These are phyloP conservation scores for Diabrotica virgifera DNA, from an alignment of 1,140 invertebrate species.

Conservation along the genomic window DNA sequence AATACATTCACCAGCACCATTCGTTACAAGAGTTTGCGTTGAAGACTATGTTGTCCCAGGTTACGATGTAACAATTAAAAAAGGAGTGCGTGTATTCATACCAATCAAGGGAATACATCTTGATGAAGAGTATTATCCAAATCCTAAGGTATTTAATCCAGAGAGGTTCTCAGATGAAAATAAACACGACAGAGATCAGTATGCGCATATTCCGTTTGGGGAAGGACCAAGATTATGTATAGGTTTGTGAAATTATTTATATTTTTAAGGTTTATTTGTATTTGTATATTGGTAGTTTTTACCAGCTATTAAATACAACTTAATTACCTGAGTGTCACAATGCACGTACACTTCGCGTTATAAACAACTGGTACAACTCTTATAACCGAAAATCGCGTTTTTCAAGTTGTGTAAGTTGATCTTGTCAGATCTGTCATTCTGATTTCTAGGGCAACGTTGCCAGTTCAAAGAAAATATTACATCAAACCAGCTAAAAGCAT, in stretches of 20 bases:
- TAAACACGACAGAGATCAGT: slow-evolving; percentile 28
- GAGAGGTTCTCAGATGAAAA: slow-evolving; percentile 48
- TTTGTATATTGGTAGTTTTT: too few relatives aligned
- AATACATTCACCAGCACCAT: background rate
- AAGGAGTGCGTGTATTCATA: background rate
- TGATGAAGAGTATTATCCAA: slow-evolving; percentile 13
- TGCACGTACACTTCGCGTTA: too few relatives aligned
- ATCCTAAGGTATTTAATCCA: slow-evolving; percentile 59
- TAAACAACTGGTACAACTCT: too few relatives aligned
- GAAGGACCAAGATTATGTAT: slow-evolving; percentile 5
- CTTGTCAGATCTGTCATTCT: too few relatives aligned
- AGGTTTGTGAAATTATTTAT: slow-evolving; percentile 19
- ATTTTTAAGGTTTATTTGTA: too few relatives aligned
- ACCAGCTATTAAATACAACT: too few relatives aligned
- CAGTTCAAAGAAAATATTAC: too few relatives aligned
- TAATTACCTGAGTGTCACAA: too few relatives aligned
- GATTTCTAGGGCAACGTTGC: too few relatives aligned
- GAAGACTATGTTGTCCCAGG: background rate
- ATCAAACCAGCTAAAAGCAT: too few relatives aligned
- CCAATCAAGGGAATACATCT: background rate
- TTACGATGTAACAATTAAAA: background rate
- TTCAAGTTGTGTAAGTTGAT: too few relatives aligned
- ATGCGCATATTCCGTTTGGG: slow-evolving; percentile 23
- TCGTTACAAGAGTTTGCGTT: background rate
- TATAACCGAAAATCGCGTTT: too few relatives aligned